Base-by-base conservation (phyloP, 2,888 invertebrate genomes). In the Ormia ochracea region DNA sequence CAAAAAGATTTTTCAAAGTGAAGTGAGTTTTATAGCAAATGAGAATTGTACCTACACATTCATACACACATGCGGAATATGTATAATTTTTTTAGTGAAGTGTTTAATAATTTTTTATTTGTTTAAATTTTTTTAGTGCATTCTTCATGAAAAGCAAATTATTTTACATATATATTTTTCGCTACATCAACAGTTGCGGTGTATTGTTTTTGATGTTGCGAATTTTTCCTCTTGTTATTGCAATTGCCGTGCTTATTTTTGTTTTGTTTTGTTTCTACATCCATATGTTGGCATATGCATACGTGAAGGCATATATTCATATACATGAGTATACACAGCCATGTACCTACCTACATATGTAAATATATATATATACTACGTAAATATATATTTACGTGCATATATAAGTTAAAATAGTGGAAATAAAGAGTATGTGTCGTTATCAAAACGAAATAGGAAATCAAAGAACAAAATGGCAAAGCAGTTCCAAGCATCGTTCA, bases 121-220 rank as follows among this genome's bases (percentile, higher is more conserved):
- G n/a, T 52, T 14, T 17, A 48, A 31, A 54, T 38, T 38, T 14
- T 41, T 69, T 61, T 78, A 10, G 65, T 70, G 41, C 48, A 63
- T 76, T 76, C 65, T 65, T 77, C 21, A 52, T 56, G 63, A 45
- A 68, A 66, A 14, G 14, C 14, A 66, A 56, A 31, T 7, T 50
- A 41, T 45, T 45, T 36, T 74, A 4, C 21, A 7, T 33, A 61
- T 54, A n/a, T 72, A 14, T 26, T 31, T 33, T 72, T 59, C 48
- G 43, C 66, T 56, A 43, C 72, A 73, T 72, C 78, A 73, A 78
- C 77, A 78, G 72, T 70, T 77, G 61, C 66, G 52, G 23, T 31
- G 28, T 14, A 36, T 33, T 52, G n/a, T 41, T 56, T 48, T 50
- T 59, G 21, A 17, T 41, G 23, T 33, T 48, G 48, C 17, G n/a